A percentile compares a stretch with the other conserved stretches of the same genome.
These are phyloP conservation scores for Sminthurinus aureus DNA, from an alignment of 2,888 invertebrate species.

Conservation along the genomic window DNA sequence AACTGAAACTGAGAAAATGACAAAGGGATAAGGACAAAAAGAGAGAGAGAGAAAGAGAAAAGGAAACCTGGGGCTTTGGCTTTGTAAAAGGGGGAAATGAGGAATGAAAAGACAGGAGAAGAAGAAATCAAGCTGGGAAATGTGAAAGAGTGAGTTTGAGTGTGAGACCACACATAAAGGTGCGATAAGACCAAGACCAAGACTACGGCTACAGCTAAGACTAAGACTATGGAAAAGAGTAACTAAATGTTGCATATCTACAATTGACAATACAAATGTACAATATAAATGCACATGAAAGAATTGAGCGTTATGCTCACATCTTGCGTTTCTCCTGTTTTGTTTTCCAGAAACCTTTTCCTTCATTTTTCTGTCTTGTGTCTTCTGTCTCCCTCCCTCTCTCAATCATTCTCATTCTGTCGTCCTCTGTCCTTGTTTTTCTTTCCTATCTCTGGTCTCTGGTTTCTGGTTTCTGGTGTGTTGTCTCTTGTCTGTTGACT, in stretches of 20 bases:
- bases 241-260: too few relatives aligned
- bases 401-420: neutral
- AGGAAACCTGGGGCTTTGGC: too few relatives aligned
- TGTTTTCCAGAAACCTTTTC: too few relatives aligned
- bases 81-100: neutral
- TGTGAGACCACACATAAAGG: conserved; percentile 43
- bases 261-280: too few relatives aligned
- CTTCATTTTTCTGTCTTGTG: neutral
- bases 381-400: too few relatives aligned
- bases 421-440: too few relatives aligned
- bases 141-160: conserved; percentile 31
- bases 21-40: neutral
- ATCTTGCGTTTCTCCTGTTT: neutral
- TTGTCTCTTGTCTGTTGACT: too few relatives aligned
- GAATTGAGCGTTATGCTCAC: conserved; percentile 19
- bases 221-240: too few relatives aligned
- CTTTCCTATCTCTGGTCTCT: too few relatives aligned
- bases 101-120: neutral
- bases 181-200: conserved; percentile 34
- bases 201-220: neutral
- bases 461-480: too few relatives aligned
- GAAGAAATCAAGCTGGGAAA: conserved; percentile 38
- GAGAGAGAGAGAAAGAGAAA: neutral
- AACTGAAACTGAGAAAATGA: neutral
- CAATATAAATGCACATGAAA: neutral